Evolutionary conservation across 1,140 invertebrate genomes (phyloP).

Genomic region (Chlorops oryzae): DNA sequence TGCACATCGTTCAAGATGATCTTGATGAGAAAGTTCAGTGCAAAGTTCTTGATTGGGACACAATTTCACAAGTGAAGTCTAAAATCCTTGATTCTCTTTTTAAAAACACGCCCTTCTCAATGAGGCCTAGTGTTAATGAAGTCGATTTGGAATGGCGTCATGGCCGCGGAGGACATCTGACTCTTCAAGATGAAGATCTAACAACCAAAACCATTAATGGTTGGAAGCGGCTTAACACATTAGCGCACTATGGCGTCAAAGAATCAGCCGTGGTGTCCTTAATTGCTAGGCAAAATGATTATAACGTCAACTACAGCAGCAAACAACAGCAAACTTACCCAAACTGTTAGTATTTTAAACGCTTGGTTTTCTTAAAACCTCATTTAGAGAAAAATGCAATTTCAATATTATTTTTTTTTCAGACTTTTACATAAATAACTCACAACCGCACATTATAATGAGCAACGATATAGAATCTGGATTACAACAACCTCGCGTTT

Average conservation of each 20-base stretch:
- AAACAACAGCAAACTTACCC: conserved; percentile 69
- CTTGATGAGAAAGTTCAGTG: conserved; percentile 91
- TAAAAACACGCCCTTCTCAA: conserved; percentile 91
- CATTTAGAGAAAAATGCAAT: neutral
- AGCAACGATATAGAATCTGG: conserved; percentile 72
- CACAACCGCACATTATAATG: conserved; percentile 68
- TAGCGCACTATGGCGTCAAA: conserved; percentile 88
- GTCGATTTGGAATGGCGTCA: conserved; percentile 92
- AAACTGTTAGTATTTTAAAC: conserved; percentile 54
- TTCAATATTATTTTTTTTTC: conserved; percentile 15
- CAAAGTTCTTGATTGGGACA: conserved; percentile 96
- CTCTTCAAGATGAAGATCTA: conserved; percentile 87
- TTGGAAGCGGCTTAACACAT: conserved; percentile 86
- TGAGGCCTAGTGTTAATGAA: conserved; percentile 85
- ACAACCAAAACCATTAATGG: conserved; percentile 83
- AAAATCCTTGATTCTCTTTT: conserved; percentile 97
- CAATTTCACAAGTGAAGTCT: conserved; percentile 95
- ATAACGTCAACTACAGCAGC: conserved; percentile 67
- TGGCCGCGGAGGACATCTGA: conserved; percentile 82
- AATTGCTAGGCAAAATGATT: conserved; percentile 80
- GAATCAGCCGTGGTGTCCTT: conserved; percentile 92
- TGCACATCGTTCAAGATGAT: conserved; percentile 90
- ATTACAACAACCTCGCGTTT: conserved; percentile 52
- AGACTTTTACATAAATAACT: conserved; percentile 52
- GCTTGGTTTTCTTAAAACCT: neutral